Evolutionary conservation across 2,888 invertebrate species (phyloP).

Genomic region (Cactoblastis cactorum): DNA sequence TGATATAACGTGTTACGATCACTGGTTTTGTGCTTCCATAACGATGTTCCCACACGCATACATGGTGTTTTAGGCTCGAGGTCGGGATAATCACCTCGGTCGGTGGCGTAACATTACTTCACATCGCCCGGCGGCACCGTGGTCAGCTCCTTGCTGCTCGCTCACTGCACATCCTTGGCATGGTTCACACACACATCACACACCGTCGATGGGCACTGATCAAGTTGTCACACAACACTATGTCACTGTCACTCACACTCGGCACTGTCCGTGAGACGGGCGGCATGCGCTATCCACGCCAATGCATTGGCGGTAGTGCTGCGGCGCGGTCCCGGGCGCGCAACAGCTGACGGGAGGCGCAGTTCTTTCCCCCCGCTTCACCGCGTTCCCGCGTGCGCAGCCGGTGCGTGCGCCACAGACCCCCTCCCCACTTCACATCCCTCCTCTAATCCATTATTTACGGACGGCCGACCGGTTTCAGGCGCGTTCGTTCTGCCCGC

Average conservation of each 20-base stretch:
- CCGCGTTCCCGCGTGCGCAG: constrained; percentile 55
- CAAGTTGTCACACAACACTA: constrained; percentile 35
- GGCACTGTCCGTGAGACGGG: constrained; percentile 39
- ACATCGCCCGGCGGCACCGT: constrained; percentile 62
- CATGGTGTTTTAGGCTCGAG: constrained; percentile 62
- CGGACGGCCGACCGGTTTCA: constrained; percentile 77
- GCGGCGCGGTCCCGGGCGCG: constrained; percentile 70
- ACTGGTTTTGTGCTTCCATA: constrained; percentile 34
- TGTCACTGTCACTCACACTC: constrained; percentile 35
- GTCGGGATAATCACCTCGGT: constrained; percentile 77
- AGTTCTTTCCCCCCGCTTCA: constrained; percentile 39
- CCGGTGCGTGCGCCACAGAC: constrained; percentile 65
- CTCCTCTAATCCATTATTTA: constrained; percentile 78
- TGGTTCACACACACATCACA: constrained; percentile 53
- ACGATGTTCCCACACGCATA: constrained; percentile 54
- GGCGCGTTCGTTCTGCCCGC: constrained; percentile 69
- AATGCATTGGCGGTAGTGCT: constrained; percentile 71
- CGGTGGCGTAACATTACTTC: constrained; percentile 74
- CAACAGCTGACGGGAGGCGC: constrained; percentile 79
- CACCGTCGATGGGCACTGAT: constrained; percentile 30
- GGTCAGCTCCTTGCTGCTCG: constrained; percentile 64
- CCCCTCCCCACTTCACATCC: constrained; percentile 57
- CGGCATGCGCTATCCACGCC: constrained; percentile 67
- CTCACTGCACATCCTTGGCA: constrained; percentile 62
- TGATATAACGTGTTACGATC: constrained; percentile 36